phyloP scores from a whole-genome alignment of 2,113 vertebrate genomes.

The Colius striatus region DNA sequence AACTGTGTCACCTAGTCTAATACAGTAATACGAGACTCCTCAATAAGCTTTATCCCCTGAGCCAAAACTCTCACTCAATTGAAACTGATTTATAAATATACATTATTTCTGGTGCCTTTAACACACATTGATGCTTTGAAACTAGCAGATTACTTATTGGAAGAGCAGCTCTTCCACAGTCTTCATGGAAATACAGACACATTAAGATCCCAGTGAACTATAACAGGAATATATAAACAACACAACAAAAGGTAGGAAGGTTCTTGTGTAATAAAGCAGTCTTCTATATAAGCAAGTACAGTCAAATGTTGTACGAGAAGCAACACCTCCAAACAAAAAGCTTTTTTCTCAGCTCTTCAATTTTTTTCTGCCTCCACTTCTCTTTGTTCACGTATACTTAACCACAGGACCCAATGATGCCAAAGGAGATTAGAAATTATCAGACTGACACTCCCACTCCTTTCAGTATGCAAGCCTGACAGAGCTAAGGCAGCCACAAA shows the following conservation, averaged over 20 bases:
- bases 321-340: neutral
- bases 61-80: neutral
- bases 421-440: conserved; percentile 6
- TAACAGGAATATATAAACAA: neutral
- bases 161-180: neutral
- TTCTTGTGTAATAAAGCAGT: neutral
- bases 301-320: neutral
- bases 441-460: neutral
- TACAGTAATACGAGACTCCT: neutral
- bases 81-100: neutral
- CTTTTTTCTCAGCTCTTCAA: neutral
- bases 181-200: neutral
- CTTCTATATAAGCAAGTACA: neutral
- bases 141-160: neutral
- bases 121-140: neutral
- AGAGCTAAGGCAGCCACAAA: neutral
- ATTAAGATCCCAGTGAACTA: neutral
- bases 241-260: neutral
- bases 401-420: neutral
- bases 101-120: neutral
- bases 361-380: neutral
- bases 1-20: neutral
- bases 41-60: neutral
- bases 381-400: neutral
- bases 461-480: neutral